Base-by-base conservation (phyloP, 2,888 invertebrate species). In the Drosophila setosimentum region DNA sequence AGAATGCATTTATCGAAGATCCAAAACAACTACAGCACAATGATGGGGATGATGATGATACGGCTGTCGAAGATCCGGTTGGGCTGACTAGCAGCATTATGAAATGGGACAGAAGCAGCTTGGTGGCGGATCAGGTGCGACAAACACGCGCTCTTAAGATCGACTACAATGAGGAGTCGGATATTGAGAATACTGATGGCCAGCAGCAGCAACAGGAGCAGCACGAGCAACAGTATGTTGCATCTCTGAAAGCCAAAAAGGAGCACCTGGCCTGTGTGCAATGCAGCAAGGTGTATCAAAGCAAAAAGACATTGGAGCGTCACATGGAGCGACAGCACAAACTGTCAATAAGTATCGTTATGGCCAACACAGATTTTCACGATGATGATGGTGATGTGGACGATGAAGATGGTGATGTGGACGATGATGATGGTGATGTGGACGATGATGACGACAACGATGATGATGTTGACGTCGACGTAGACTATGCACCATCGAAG, bases 291-390 rank as follows among this genome's bases (percentile, higher is more conserved):
- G 59, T 21, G n/a, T 85, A 87, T 69, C 73, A 59, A 33, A 82
- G 74, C n/a, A 67, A 66, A 27, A 89, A 73, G 33, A 62, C 73
- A 3, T 60, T 85, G 10, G 54, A 70, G 8, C 76, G 88, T 4
- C 85, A 86, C 27, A 66, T 81, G 29, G 58, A 78, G n/a, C 75
- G 80, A 2, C 83, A 85, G 35, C 85, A 90, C 60, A 76, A 76
- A 11, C 27, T 37, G 3, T 7, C 55, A 13, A 21, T 27, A 7
- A 45, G 65, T 6, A 61, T 45, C 18, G 51, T 62, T 24, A 24
- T 18, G 1, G 42, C n/a, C 18, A 30, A 27, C 5, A 40, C 71
- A 11, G 67, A 75, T 21, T 32, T 32, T 13, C 48, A 62, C 3
- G 29, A 24, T 13, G 60, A 72, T 0, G 42, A 24, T 4, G 82